phyloP scores from a whole-genome alignment of 2,113 vertebrate genomes.

The Psittacula cyanocephala region DNA sequence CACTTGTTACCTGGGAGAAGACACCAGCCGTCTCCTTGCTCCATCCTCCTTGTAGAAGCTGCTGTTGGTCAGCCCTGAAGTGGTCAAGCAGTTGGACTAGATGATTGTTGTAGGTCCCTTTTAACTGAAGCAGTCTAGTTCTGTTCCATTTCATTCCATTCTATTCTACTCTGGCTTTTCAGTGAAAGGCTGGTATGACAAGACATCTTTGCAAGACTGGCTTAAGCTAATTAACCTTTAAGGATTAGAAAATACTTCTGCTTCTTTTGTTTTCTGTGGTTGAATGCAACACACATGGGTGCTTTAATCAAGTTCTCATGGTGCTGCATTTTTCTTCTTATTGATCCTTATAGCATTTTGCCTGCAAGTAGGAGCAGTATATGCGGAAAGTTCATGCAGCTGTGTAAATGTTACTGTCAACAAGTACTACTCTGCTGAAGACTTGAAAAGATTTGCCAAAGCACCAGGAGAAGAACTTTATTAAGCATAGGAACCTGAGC shows the following conservation, averaged over 20 bases:
- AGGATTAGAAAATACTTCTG: not conserved
- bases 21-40: not conserved
- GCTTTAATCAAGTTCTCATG: not conserved
- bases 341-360: not conserved
- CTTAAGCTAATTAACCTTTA: constrained; percentile 6
- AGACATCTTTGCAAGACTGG: not conserved
- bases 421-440: not conserved
- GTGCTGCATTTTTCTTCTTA: not conserved
- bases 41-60: not conserved
- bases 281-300: not conserved
- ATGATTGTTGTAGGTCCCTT: not conserved
- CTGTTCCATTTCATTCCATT: not conserved
- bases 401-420: constrained; percentile 26
- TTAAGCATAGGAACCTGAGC: not conserved
- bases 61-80: not conserved
- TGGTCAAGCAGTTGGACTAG: not conserved
- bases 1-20: not conserved
- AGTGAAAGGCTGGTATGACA: not conserved
- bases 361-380: not conserved
- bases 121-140: not conserved
- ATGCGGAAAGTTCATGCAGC: not conserved
- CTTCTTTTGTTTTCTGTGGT: not conserved
- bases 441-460: not conserved
- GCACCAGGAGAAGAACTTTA: not conserved
- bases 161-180: not conserved